Conservation (phyloP, 2,113 vertebrate species). For the Phocoena sinus region DNA sequence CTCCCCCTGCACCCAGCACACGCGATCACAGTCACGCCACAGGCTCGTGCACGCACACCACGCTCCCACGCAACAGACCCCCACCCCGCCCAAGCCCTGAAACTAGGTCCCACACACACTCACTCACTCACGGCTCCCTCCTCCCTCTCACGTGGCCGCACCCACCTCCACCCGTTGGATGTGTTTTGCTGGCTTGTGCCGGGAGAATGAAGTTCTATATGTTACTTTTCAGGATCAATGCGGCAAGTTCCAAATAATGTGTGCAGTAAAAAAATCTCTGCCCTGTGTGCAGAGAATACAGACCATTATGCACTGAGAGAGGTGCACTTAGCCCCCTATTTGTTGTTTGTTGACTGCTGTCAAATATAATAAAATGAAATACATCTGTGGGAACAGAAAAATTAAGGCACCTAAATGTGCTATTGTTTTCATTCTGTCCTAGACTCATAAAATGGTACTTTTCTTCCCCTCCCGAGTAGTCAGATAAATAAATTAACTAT, state of each 20-base stretch:
- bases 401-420: slow-evolving; percentile 70
- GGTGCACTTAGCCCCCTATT: not conserved
- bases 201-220: not conserved
- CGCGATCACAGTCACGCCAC: accelerated
- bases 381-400: slow-evolving; percentile 66
- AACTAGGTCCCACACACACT: accelerated
- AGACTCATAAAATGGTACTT: slow-evolving; percentile 66
- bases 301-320: slow-evolving; percentile 39
- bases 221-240: slow-evolving; percentile 29
- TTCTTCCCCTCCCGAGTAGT: slow-evolving; percentile 60
- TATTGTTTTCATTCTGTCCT: slow-evolving; percentile 69
- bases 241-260: not conserved
- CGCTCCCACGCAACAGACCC: accelerated
- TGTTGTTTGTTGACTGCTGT: slow-evolving; percentile 67
- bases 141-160: accelerated
- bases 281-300: slow-evolving; percentile 43
- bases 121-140: too few relatives aligned
- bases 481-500: slow-evolving; percentile 72
- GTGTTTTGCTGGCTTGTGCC: not conserved
- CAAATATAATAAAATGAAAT: slow-evolving; percentile 65
- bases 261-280: slow-evolving; percentile 14
- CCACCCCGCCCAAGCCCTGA: not conserved
- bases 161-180: accelerated
- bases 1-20: accelerated
- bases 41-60: accelerated